Conservation (phyloP, 64 coral and sea anemone species). For the Catalaphyllia jardinei region DNA sequence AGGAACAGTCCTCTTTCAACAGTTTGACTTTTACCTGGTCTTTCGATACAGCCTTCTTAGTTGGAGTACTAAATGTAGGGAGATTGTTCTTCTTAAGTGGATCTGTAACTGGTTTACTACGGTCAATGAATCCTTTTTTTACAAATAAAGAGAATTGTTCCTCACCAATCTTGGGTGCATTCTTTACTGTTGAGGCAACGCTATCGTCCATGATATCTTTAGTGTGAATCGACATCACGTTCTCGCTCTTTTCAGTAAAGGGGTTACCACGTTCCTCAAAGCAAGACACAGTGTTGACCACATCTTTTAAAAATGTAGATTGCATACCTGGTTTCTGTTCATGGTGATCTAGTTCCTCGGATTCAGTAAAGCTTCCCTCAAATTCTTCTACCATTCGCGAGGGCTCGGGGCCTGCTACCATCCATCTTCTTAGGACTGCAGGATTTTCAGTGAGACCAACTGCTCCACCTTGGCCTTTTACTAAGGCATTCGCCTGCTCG, state of each 20-base stretch:
- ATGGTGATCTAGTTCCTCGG: neutral
- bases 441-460: conserved; percentile 44
- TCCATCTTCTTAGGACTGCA: conserved; percentile 21
- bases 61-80: neutral
- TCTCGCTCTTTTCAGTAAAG: neutral
- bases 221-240: conserved; percentile 27
- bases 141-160: neutral
- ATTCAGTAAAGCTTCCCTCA: neutral
- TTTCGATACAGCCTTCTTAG: conserved; percentile 10
- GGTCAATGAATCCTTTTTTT: conserved; percentile 6
- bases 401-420: conserved; percentile 2
- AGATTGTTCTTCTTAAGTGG: conserved; percentile 33
- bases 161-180: conserved; percentile 3
- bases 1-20: conserved; percentile 30
- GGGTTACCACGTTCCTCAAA: conserved; percentile 37
- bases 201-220: conserved; percentile 27
- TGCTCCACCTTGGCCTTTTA: conserved; percentile 34
- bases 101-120: conserved; percentile 12
- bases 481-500: conserved; percentile 29
- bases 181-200: neutral
- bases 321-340: conserved; percentile 12
- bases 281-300: neutral
- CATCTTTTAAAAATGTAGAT: conserved; percentile 17
- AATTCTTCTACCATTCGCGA: conserved; percentile 27
- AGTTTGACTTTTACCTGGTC: conserved; percentile 5